phyloP scores from a whole-genome alignment of 2,113 vertebrate genomes.

The Hirundichthys speculiger region DNA sequence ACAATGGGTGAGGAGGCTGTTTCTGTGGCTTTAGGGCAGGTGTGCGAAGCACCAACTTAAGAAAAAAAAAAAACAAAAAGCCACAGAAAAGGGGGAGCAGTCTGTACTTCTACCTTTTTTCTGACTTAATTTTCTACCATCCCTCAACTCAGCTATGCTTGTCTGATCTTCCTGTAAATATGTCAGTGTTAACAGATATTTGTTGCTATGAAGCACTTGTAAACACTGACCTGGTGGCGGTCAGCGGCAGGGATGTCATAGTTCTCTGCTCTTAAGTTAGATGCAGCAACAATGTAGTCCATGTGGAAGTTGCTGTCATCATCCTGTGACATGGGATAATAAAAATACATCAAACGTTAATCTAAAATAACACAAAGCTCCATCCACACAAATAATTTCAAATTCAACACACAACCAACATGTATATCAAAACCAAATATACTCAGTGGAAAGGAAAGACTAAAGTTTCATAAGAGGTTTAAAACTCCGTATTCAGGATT shows the following conservation, averaged over 20 bases:
- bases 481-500: neutral
- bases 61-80: constrained; percentile 45
- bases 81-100: constrained; percentile 33
- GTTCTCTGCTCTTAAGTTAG: constrained; percentile 88
- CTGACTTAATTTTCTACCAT: neutral
- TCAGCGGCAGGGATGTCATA: constrained; percentile 84
- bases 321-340: constrained; percentile 77
- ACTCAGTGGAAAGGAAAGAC: no score
- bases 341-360: constrained; percentile 14
- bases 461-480: constrained; percentile 1
- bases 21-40: constrained; percentile 67
- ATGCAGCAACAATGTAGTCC: constrained; percentile 86
- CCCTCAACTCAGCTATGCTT: constrained; percentile 2
- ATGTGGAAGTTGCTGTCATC: constrained; percentile 84
- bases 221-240: constrained; percentile 75
- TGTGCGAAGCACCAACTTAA: constrained; percentile 51
- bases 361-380: no score
- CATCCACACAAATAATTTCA: no score
- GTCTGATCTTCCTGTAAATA: neutral
- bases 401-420: no score
- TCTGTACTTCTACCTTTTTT: constrained; percentile 6
- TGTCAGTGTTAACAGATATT: neutral
- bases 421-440: no score
- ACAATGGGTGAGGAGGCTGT: constrained; percentile 64
- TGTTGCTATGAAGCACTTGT: neutral